phyloP scores from a whole-genome alignment of 2,888 invertebrate species.

The Melieria omissa region DNA sequence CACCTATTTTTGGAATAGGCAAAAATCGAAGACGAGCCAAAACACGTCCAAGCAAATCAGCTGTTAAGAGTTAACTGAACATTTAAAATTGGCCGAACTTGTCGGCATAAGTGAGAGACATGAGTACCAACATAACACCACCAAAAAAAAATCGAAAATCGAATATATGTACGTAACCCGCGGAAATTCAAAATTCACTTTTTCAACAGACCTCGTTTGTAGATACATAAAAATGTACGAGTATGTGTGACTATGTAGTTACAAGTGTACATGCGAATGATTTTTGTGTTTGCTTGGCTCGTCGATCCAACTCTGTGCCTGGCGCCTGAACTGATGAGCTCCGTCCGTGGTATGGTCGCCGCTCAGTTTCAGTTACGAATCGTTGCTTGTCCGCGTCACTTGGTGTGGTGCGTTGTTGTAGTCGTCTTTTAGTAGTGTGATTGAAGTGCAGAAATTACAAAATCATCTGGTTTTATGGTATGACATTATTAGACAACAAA shows the following conservation, averaged over 20 bases:
- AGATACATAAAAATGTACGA: slow-evolving; percentile 3
- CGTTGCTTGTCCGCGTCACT: slow-evolving; percentile 30
- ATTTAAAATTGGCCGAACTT: too few relatives aligned
- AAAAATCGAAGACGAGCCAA: too few relatives aligned
- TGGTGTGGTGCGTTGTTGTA: slow-evolving; percentile 24
- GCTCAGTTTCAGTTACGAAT: slow-evolving; percentile 28
- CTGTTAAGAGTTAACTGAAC: too few relatives aligned
- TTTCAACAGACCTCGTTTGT: not conserved
- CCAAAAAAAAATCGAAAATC: too few relatives aligned
- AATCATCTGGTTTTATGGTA: slow-evolving; percentile 44
- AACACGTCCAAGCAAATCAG: too few relatives aligned
- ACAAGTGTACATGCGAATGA: not conserved
- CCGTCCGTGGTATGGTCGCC: slow-evolving; percentile 23
- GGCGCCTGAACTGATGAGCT: not conserved
- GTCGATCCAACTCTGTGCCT: not conserved
- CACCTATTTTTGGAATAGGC: too few relatives aligned
- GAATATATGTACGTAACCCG: too few relatives aligned
- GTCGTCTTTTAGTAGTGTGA: slow-evolving; percentile 31
- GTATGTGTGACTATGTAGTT: not conserved
- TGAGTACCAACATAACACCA: too few relatives aligned
- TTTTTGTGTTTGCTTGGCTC: not conserved
- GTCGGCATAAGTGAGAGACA: too few relatives aligned
- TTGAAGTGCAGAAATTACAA: slow-evolving; percentile 33
- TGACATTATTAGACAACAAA: slow-evolving; percentile 9
- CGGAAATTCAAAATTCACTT: too few relatives aligned